Evolutionary conservation across 2,888 invertebrate genomes (phyloP).

Genomic region (Acanthococcus lagerstroemiae): DNA sequence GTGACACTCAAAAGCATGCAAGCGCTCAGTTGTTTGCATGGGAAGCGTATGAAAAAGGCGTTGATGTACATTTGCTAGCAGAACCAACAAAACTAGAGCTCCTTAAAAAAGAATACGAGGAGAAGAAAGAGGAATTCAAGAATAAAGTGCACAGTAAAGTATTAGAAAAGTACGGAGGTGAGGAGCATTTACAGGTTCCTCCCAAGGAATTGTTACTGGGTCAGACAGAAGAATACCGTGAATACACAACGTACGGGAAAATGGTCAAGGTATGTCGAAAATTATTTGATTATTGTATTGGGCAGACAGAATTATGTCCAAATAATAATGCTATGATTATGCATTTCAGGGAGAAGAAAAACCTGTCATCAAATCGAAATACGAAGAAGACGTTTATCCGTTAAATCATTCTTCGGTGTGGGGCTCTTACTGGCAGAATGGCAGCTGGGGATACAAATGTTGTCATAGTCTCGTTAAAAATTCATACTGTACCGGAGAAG

Average conservation of each 20-base stretch:
- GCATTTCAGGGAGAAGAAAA: constrained; percentile 66
- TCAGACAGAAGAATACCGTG: constrained; percentile 91
- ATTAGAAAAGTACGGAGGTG: constrained; percentile 85
- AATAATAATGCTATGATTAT: neutral
- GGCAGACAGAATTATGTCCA: too few species aligned
- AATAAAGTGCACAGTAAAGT: constrained; percentile 67
- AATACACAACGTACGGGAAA: constrained; percentile 89
- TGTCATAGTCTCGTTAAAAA: constrained; percentile 86
- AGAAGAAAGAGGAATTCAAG: constrained; percentile 83
- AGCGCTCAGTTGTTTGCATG: constrained; percentile 92
- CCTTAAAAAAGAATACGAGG: constrained; percentile 77
- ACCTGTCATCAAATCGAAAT: constrained; percentile 72
- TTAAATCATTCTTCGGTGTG: constrained; percentile 92
- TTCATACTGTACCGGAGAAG: constrained; percentile 78
- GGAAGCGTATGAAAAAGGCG: constrained; percentile 87
- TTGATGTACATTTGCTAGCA: constrained; percentile 89
- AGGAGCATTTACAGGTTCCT: constrained; percentile 78
- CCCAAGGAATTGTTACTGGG: constrained; percentile 81
- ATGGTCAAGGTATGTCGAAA: constrained; percentile 44
- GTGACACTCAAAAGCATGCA: constrained; percentile 85
- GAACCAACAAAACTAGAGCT: constrained; percentile 96
- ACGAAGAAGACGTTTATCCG: constrained; percentile 84
- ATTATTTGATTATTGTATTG: too few species aligned
- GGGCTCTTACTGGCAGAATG: constrained; percentile 91
- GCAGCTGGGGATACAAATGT: constrained; percentile 93